Evolutionary conservation across 2,888 invertebrate genomes (phyloP).

Genomic region (Scotopteryx bipunctaria): DNA sequence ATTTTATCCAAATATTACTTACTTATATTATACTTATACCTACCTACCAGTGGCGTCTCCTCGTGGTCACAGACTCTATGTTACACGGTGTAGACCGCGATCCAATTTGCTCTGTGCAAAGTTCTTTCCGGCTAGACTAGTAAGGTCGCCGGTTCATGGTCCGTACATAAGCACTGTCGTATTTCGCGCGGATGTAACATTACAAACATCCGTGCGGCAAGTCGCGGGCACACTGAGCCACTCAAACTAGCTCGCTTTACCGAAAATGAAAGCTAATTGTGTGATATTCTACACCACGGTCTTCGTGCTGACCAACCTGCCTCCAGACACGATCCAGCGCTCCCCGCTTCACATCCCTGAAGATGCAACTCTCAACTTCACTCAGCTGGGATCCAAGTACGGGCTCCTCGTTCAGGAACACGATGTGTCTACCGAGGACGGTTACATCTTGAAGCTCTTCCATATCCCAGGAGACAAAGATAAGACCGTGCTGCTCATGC

Average conservation of each 20-base stretch:
- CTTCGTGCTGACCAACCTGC: not conserved
- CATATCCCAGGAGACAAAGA: conserved; percentile 41
- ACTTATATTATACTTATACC: too few species aligned
- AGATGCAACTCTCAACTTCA: conserved; percentile 36
- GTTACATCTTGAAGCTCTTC: conserved; percentile 48
- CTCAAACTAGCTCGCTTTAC: not conserved
- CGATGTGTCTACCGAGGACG: conserved; percentile 49
- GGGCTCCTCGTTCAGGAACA: conserved; percentile 39
- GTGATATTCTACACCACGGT: conserved; percentile 3
- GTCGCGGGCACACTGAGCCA: not conserved
- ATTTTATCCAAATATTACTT: too few species aligned
- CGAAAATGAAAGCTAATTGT: conserved; percentile 2
- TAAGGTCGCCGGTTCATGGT: conserved; percentile 1
- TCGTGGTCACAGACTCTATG: too few species aligned
- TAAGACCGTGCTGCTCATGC: conserved; percentile 48
- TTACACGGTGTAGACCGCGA: too few species aligned
- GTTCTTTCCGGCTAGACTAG: conserved; percentile 6
- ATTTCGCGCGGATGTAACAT: conserved; percentile 7
- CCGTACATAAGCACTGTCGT: conserved; percentile 9
- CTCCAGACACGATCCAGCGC: conserved; percentile 1
- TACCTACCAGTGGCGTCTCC: too few species aligned
- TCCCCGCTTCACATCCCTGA: conserved; percentile 13
- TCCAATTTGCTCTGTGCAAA: not conserved
- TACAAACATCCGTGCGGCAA: not conserved
- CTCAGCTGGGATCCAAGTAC: conserved; percentile 33